Percentiles rank a stretch among this genome's conserved stretches.
Conservation (phyloP, 2,888 invertebrate species). For the Glyphotaelius pellucidus region DNA sequence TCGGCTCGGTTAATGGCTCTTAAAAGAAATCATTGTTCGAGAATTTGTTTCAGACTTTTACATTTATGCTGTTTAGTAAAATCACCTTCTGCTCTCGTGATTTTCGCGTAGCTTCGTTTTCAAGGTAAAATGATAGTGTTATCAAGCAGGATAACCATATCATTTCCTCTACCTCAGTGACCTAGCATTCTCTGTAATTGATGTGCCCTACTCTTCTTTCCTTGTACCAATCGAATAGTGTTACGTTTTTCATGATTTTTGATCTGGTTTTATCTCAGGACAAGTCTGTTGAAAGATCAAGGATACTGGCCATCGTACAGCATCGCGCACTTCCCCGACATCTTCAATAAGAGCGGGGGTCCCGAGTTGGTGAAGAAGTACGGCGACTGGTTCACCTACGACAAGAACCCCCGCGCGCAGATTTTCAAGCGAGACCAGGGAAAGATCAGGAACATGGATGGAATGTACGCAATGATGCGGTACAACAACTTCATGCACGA, state of each 20-base stretch:
- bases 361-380: constrained; percentile 74
- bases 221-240: too few relatives aligned
- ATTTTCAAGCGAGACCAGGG: constrained; percentile 80
- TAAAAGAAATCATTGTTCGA: too few relatives aligned
- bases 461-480: constrained; percentile 80
- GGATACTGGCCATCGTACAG: constrained; percentile 86
- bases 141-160: too few relatives aligned
- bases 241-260: neutral
- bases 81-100: too few relatives aligned
- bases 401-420: constrained; percentile 79
- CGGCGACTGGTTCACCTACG: constrained; percentile 81
- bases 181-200: too few relatives aligned
- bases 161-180: neutral
- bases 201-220: too few relatives aligned
- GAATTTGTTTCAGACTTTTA: too few relatives aligned
- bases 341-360: constrained; percentile 82
- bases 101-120: too few relatives aligned
- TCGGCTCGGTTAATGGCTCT: too few relatives aligned
- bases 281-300: constrained; percentile 54
- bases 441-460: constrained; percentile 76
- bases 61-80: too few relatives aligned
- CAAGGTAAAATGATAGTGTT: too few relatives aligned
- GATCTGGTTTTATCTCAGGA: constrained; percentile 48
- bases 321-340: constrained; percentile 80
- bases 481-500: constrained; percentile 85